These are phyloP conservation scores for Nerophis lumbriciformis DNA, from an alignment of 2,113 vertebrate genomes.

Conservation along the genomic window DNA sequence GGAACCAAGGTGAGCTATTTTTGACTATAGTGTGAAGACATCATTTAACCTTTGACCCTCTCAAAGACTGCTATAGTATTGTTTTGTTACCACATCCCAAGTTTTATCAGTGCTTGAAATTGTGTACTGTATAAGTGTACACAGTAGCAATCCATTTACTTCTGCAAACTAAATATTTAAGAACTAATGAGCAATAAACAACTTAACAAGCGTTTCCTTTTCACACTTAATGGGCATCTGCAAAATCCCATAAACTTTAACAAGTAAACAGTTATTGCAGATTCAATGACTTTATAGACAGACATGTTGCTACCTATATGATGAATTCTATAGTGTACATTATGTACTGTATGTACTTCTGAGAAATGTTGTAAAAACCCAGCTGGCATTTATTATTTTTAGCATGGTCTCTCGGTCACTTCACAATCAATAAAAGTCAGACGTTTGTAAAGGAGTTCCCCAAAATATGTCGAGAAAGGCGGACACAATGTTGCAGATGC, in stretches of 20 bases:
- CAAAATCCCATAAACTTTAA: slow-evolving; percentile 5
- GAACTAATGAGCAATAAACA: too few species aligned
- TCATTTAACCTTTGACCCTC: slow-evolving; percentile 25
- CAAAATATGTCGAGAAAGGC: slow-evolving; percentile 14
- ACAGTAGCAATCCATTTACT: slow-evolving; percentile 8
- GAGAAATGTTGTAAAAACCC: slow-evolving; percentile 7
- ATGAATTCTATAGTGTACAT: neutral
- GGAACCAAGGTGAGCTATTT: slow-evolving; percentile 71
- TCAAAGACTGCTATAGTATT: neutral
- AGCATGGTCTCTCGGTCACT: slow-evolving; percentile 11
- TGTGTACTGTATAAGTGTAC: slow-evolving; percentile 2
- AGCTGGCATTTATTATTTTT: slow-evolving; percentile 23
- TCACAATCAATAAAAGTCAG: slow-evolving; percentile 16
- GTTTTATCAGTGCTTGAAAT: neutral
- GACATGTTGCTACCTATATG: neutral
- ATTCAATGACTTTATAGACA: slow-evolving; percentile 13
- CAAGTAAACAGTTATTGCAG: slow-evolving; percentile 11
- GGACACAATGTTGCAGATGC: slow-evolving; percentile 3
- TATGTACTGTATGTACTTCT: neutral
- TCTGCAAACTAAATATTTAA: neutral
- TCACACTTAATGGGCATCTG: slow-evolving; percentile 9
- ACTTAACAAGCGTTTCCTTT: slow-evolving; percentile 9
- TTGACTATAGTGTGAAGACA: slow-evolving; percentile 43
- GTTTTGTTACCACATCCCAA: neutral
- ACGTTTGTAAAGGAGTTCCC: slow-evolving; percentile 12